Evolutionary conservation across 2,113 vertebrate species (phyloP).

Genomic region (Argyrosomus japonicus): DNA sequence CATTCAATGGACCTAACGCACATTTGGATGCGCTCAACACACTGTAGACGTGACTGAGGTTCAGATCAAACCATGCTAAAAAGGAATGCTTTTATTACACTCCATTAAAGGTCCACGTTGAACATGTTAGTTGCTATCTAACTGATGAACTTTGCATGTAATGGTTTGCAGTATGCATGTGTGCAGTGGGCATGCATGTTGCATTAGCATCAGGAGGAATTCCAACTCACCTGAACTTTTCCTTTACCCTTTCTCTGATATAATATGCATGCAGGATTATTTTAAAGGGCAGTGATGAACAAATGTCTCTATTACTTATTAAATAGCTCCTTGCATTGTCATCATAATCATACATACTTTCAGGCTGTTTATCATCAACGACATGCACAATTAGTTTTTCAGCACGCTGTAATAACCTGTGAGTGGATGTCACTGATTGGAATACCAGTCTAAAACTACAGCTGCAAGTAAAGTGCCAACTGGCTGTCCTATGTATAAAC

Average conservation of each 20-base stretch:
- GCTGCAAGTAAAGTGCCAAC: conserved; percentile 23
- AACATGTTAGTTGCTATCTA: background rate
- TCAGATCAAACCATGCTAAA: no score
- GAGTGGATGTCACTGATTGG: background rate
- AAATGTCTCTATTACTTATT: background rate
- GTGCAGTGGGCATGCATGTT: no score
- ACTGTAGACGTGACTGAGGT: background rate
- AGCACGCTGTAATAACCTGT: background rate
- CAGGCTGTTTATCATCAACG: no score
- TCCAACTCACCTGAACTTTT: background rate
- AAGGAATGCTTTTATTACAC: background rate
- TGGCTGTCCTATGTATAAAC: conserved; percentile 29
- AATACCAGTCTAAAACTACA: background rate
- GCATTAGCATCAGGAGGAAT: background rate
- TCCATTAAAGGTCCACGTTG: background rate
- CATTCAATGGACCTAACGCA: background rate
- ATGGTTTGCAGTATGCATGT: background rate
- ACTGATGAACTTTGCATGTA: background rate
- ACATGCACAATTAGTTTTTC: background rate
- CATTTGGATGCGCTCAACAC: background rate
- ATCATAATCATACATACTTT: no score
- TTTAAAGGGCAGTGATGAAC: background rate
- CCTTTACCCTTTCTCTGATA: background rate
- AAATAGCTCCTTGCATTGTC: background rate
- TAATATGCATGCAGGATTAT: background rate